Base-by-base conservation (phyloP, 1,140 invertebrate species). In the Dryas iulia region DNA sequence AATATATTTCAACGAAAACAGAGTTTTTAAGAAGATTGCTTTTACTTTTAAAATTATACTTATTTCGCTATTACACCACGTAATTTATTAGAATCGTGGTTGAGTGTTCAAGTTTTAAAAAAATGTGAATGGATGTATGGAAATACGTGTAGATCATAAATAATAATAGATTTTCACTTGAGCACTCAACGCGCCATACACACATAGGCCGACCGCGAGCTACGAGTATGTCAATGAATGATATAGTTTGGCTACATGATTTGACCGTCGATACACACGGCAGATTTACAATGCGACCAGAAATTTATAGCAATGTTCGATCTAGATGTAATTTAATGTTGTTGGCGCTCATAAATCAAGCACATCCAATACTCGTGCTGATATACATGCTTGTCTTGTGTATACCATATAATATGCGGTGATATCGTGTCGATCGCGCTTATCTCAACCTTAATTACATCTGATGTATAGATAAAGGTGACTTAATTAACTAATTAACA, bases 251-350 rank as follows among this genome's bases (percentile, higher is more conserved):
- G 72, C 75, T 72, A 82, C 84, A 84, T 86, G 87, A 88, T 89
- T 89, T 87, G 86, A 87, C 78, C 82, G 80, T 73, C 85, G 85
- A 86, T 88, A 88, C 80, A 84, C 78, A 67, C 81, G 79, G 81
- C 87, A 86, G 87, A 91, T 91, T 90, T 91, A 91, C 86, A 90
- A 87, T 86, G 80, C 82, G 81, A 81, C 76, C 78, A 72, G 74
- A 83, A 84, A 91, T 91, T 89, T 91, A 91, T 89, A 71, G 82
- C 84, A 80, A 82, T 89, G 89, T 91, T 87, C 85, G 84, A 84
- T 89, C 86, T 86, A 87, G 86, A 89, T 87, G 84, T 91, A 91
- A 89, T 91, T 91, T 91, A 91, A 89, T 89, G 86, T 86, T 85
- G 87, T 86, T 86, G 83, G 77, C 77, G 69, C 54, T 68, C 78